phyloP scores from a whole-genome alignment of 2,113 vertebrate genomes.

The Arizona elegans region DNA sequence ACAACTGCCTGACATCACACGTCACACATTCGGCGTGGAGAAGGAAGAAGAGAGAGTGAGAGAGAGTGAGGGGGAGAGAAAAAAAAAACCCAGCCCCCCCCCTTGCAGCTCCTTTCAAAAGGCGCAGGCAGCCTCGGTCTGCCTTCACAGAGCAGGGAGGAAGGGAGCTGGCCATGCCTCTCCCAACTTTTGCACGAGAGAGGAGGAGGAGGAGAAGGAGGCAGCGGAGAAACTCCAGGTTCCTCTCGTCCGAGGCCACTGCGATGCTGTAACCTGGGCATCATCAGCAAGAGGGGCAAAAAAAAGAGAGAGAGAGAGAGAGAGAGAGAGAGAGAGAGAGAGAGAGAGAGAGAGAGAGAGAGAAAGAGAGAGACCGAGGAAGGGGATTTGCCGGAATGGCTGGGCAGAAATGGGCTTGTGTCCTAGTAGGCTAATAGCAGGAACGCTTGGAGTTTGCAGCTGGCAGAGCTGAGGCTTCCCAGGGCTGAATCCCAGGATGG shows the following conservation, averaged over 20 bases:
- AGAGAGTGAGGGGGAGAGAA: background rate
- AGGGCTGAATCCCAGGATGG: background rate
- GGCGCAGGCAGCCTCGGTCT: background rate
- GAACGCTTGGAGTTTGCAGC: background rate
- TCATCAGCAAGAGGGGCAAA: no score
- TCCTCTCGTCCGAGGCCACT: background rate
- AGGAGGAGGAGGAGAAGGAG: no score
- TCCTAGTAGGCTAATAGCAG: background rate
- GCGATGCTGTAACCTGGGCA: background rate
- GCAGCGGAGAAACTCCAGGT: background rate
- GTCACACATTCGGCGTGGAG: background rate
- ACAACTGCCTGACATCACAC: slow-evolving; percentile 8
- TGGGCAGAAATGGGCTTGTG: background rate
- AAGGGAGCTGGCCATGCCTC: background rate
- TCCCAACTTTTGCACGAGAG: slow-evolving; percentile 6
- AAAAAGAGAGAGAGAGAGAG: no score
- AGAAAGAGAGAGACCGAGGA: background rate
- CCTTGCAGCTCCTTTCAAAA: slow-evolving; percentile 8
- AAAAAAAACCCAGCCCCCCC: background rate
- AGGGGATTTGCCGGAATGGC: background rate
- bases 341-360: no score
- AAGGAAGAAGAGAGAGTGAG: background rate
- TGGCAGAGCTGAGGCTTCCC: background rate
- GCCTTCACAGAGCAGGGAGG: background rate
- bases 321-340: background rate